phyloP scores from a whole-genome alignment of 1,140 invertebrate species.

The Hyposmocoma kahamanoa region DNA sequence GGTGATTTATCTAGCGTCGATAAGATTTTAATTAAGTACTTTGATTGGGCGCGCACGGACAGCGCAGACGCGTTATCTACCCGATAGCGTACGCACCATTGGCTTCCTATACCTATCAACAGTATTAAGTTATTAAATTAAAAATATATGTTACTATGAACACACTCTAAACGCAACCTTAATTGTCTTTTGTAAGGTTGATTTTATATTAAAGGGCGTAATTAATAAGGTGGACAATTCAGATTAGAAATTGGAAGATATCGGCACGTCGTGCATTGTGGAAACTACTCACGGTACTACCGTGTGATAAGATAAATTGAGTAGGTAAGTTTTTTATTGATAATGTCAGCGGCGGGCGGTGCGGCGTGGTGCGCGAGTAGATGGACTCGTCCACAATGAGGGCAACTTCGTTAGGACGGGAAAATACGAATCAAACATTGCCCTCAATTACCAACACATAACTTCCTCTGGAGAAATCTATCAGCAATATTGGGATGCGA shows the following conservation, averaged over 20 bases:
- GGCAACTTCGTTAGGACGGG: background rate
- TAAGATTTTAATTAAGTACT: conserved; percentile 74
- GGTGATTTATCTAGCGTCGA: conserved; percentile 69
- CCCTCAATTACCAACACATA: no score
- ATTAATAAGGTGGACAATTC: conserved; percentile 67
- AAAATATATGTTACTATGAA: conserved; percentile 46
- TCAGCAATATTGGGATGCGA: no score
- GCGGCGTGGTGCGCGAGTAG: no score
- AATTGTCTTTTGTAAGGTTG: conserved; percentile 16
- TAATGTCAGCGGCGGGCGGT: conserved; percentile 45
- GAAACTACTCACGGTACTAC: conserved; percentile 67
- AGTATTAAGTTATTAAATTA: conserved; percentile 72
- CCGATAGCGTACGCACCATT: conserved; percentile 56
- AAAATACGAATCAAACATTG: no score
- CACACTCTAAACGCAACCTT: conserved; percentile 34
- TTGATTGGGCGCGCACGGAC: conserved; percentile 64
- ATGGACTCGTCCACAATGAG: no score
- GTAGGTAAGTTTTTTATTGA: conserved; percentile 61
- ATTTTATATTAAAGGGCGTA: conserved; percentile 27
- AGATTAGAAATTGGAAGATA: conserved; percentile 71
- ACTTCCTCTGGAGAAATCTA: no score
- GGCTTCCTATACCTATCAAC: conserved; percentile 61
- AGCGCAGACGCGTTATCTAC: conserved; percentile 47
- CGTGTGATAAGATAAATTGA: conserved; percentile 66
- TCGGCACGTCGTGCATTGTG: conserved; percentile 69